Evolutionary conservation across 2,888 invertebrate genomes (phyloP).

Genomic region (Halocaridina rubra): DNA sequence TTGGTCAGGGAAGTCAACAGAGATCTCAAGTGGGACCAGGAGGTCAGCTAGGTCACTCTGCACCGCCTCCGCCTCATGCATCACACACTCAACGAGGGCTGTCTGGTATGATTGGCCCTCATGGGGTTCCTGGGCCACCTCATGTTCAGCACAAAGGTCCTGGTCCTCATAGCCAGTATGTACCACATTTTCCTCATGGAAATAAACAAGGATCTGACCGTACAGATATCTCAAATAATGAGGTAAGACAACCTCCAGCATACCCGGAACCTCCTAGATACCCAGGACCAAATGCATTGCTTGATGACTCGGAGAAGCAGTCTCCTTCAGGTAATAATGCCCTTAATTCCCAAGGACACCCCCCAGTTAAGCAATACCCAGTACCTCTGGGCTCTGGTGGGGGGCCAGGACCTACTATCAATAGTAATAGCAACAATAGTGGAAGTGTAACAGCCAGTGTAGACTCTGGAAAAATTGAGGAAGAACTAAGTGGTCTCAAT

Average conservation of each 20-base stretch:
- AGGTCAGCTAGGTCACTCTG: not conserved
- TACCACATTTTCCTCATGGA: slow-evolving; percentile 1
- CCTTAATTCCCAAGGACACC: not conserved
- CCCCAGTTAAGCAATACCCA: slow-evolving; percentile 14
- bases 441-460: not conserved
- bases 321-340: not conserved
- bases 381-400: not conserved
- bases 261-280: slow-evolving; percentile 48
- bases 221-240: not conserved
- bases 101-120: not conserved
- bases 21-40: not conserved
- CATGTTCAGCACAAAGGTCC: slow-evolving; percentile 4
- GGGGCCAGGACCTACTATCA: not conserved
- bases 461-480: not conserved
- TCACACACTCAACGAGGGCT: not conserved
- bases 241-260: slow-evolving; percentile 40
- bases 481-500: slow-evolving; percentile 20
- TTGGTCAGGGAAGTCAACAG: not conserved
- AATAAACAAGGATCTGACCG: not conserved
- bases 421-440: not conserved
- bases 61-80: not conserved
- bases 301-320: slow-evolving; percentile 23
- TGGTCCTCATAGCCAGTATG: slow-evolving; percentile 16
- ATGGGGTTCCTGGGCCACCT: not conserved
- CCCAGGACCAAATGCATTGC: slow-evolving; percentile 24